Percentiles rank a stretch among this genome's conserved stretches.
phyloP scores from a whole-genome alignment of 2,113 vertebrate species.

The Brienomyrus brachyistius region DNA sequence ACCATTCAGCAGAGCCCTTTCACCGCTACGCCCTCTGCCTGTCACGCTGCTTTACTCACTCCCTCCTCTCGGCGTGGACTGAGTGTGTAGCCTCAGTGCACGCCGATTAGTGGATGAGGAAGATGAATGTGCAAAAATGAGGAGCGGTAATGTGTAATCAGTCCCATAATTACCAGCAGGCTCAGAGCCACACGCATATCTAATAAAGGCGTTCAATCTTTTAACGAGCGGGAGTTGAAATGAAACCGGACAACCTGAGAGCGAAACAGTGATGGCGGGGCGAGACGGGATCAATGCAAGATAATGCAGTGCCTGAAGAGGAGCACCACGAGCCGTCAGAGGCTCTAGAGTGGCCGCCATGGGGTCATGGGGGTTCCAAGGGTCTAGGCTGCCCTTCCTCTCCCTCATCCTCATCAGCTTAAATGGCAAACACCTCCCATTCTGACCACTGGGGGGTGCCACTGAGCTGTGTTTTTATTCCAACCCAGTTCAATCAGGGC shows the following conservation, averaged over 20 bases:
- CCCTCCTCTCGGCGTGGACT: neutral
- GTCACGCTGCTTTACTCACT: neutral
- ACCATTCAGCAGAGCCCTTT: neutral
- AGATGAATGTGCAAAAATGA: neutral
- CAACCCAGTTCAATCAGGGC: neutral
- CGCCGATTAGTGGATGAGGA: neutral
- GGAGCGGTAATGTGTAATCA: neutral
- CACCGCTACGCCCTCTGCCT: neutral
- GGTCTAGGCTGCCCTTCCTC: neutral
- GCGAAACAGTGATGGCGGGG: neutral
- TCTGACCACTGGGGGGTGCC: neutral
- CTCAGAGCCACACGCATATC: neutral
- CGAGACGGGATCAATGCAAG: neutral
- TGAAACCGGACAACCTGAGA: neutral
- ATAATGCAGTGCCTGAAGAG: neutral
- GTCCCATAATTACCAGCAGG: neutral
- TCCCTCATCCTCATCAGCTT: neutral
- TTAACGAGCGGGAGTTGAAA: neutral
- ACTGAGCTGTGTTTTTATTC: neutral
- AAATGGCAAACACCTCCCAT: neutral
- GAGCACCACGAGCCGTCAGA: neutral
- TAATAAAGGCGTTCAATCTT: constrained; percentile 6
- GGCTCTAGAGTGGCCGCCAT: neutral
- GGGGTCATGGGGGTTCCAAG: neutral
- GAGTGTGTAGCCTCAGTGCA: too few relatives aligned